Evolutionary conservation across 2,797 vertebrate genomes (phyloP).

Genomic region (Lindbergichthys nudifrons): DNA sequence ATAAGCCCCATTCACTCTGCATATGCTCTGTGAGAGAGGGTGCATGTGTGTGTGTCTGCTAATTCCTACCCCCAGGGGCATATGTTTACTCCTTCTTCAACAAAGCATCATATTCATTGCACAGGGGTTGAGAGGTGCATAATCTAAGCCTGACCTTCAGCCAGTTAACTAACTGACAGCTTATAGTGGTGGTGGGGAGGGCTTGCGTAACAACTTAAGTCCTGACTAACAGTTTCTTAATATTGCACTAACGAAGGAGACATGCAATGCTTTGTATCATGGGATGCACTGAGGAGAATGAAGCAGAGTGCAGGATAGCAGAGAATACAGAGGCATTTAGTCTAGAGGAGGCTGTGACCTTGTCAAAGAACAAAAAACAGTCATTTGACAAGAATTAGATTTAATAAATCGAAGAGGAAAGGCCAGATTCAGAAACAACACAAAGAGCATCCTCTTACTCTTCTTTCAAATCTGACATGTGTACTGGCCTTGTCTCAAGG

Average conservation of each 20-base stretch:
- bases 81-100: constrained; percentile 90
- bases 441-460: constrained; percentile 36
- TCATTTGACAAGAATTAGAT: constrained; percentile 57
- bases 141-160: constrained; percentile 86
- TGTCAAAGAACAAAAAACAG: constrained; percentile 52
- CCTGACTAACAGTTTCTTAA: constrained; percentile 79
- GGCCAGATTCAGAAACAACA: constrained; percentile 52
- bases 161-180: constrained; percentile 88
- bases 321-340: constrained; percentile 49
- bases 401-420: constrained; percentile 53
- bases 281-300: background rate
- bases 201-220: constrained; percentile 77
- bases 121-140: constrained; percentile 86
- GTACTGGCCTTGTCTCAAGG: constrained; percentile 65
- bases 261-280: constrained; percentile 25
- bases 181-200: constrained; percentile 69
- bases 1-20: constrained; percentile 90
- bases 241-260: constrained; percentile 60
- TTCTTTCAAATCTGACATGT: constrained; percentile 48
- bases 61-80: constrained; percentile 88
- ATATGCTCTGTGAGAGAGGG: constrained; percentile 79
- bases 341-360: constrained; percentile 50
- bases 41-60: constrained; percentile 70
- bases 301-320: constrained; percentile 12
- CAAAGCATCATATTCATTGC: constrained; percentile 93